Base-by-base conservation (phyloP, 2,888 invertebrate genomes). In the Orchestes rusci region DNA sequence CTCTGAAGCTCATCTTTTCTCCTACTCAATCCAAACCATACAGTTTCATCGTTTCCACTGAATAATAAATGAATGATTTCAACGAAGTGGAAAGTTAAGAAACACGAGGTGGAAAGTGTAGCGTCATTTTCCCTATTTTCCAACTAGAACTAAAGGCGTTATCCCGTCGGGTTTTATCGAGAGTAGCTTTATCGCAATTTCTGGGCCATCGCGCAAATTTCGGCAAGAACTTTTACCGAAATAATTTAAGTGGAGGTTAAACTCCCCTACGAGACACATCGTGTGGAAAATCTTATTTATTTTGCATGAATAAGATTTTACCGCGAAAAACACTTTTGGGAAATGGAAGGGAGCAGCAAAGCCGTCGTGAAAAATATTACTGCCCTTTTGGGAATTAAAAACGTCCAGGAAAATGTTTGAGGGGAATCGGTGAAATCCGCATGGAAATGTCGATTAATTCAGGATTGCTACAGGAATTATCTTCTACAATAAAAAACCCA, bases 181-280 rank as follows among this genome's bases (percentile, higher is more conserved):
- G 37, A 39, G 46, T 42, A 27, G 39, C 43, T 43, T 48, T 48
- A 48, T 48, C 47, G 36, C 32, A 32, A 43, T 48, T 47, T 48
- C 47, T 48, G 39, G 34, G 36, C 47, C 43, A 48, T 48, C 47
- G 43, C 43, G 39, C 47, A 48, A 48, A 42, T 48, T 41, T 29
- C 27, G 35, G 37, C 23, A 37, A 39, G 37, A 39, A 35, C n/a
- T 43, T 31, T 35, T 27, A 31, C 8, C 28, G 36, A 45, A 45
- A 48, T 48, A 48, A 48, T 48, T 48, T 48, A 48, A 37, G 43
- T 16, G 32, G 32, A 48, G 48, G 48, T 48, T 48, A 45, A 45
- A 45, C 23, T 42, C 42, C 44, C 44, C 44, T 36, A 31, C 43
- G 45, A 33, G 45, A 42, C 28, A 41, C 43, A 48, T 48, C 40